Conservation (phyloP, 2,888 invertebrate genomes). For the Pseudolycoriella hygida region DNA sequence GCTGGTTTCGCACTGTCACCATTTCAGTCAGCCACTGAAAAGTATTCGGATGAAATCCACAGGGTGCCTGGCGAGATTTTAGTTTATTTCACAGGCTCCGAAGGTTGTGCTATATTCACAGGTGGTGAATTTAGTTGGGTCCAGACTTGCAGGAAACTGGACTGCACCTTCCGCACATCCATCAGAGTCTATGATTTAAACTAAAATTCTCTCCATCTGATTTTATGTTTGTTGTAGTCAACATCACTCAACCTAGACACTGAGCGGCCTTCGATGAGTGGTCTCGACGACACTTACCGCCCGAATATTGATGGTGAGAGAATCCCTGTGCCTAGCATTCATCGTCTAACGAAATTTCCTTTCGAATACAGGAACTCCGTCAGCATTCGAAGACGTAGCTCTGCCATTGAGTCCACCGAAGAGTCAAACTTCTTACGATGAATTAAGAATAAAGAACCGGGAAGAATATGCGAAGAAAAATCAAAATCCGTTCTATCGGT, state of each 20-base stretch:
- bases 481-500: slow-evolving; percentile 17
- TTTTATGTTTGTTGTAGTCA: slow-evolving; percentile 1
- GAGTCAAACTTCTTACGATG: slow-evolving; percentile 46
- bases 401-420: slow-evolving; percentile 28
- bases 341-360: too few relatives aligned
- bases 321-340: slow-evolving; percentile 7
- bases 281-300: slow-evolving; percentile 38
- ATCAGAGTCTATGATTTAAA: too few relatives aligned
- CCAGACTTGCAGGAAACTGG: too few relatives aligned
- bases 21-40: slow-evolving; percentile 24
- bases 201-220: too few relatives aligned
- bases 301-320: slow-evolving; percentile 35
- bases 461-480: slow-evolving; percentile 33
- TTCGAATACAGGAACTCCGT: too few relatives aligned
- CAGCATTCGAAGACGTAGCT: not conserved
- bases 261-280: slow-evolving; percentile 38
- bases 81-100: not conserved
- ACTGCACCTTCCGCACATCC: too few relatives aligned
- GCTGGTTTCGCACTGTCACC: slow-evolving; percentile 31
- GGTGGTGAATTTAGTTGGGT: too few relatives aligned
- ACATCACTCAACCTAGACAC: slow-evolving; percentile 41
- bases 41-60: slow-evolving; percentile 19
- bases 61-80: slow-evolving; percentile 4
- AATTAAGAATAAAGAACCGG: slow-evolving; percentile 50
- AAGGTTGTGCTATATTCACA: too few relatives aligned